Percentiles rank a stretch among this genome's conserved stretches.
phyloP scores from a whole-genome alignment of 1,140 invertebrate genomes.

The Saccostrea cuccullata region DNA sequence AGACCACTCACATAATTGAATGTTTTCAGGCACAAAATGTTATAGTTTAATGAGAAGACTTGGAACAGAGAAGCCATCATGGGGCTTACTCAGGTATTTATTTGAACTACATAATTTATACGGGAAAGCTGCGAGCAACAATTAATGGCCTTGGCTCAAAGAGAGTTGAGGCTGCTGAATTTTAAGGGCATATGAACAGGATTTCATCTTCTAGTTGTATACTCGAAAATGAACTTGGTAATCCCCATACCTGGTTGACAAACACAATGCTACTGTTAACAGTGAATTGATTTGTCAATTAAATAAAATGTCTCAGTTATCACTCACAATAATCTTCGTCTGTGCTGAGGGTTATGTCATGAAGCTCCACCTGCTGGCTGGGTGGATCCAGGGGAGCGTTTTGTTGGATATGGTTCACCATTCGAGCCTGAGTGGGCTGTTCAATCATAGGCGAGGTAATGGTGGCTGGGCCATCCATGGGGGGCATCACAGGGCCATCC shows the following conservation, averaged over 20 bases:
- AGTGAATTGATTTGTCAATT: not conserved
- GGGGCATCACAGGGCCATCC: not conserved
- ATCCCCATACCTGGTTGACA: not conserved
- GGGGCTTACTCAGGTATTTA: conserved; percentile 3
- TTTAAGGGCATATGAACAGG: not conserved
- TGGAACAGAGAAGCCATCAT: not conserved
- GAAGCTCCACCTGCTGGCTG: conserved; percentile 82
- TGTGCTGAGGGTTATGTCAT: conserved; percentile 84
- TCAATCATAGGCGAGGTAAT: conserved; percentile 33
- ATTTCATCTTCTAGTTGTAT: not conserved
- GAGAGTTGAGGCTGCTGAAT: not conserved
- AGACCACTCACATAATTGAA: conserved; percentile 21
- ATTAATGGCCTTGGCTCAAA: not conserved
- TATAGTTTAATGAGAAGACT: conserved; percentile 4
- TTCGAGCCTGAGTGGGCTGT: conserved; percentile 39
- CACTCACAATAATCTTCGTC: conserved; percentile 76
- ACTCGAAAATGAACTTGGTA: not conserved
- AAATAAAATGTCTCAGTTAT: not conserved
- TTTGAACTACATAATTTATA: conserved; percentile 6
- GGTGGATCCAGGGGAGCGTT: conserved; percentile 73
- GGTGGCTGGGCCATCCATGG: conserved; percentile 31
- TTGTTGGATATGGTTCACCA: conserved; percentile 45
- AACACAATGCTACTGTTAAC: not conserved
- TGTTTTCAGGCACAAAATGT: conserved; percentile 17
- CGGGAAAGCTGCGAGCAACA: not conserved